A percentile compares a stretch with the other conserved stretches of the same genome.
Conservation (phyloP, 2,888 invertebrate species). For the Nomada fucata region DNA sequence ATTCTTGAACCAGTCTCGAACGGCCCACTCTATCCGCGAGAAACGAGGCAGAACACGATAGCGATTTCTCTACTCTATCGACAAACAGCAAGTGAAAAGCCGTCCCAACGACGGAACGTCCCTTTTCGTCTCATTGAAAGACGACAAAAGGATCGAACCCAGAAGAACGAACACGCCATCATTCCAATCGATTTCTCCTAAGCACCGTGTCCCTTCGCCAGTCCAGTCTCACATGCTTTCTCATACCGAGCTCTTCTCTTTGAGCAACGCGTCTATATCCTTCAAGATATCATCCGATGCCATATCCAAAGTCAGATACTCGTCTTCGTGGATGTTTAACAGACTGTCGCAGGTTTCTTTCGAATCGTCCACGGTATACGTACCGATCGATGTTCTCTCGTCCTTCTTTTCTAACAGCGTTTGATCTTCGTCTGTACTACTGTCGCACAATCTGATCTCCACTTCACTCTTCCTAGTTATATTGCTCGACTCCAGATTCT, state of each 20-base stretch:
- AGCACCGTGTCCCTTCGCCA: conserved; percentile 4
- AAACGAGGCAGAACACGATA: neutral
- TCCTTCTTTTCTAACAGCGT: conserved; percentile 27
- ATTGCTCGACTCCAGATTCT: neutral
- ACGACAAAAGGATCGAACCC: neutral
- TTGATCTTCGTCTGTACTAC: conserved; percentile 76
- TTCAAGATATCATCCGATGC: conserved; percentile 79
- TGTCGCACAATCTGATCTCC: conserved; percentile 79
- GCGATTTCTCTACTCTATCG: neutral
- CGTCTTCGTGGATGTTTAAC: conserved; percentile 71
- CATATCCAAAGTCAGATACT: conserved; percentile 73
- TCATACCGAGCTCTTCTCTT: conserved; percentile 71
- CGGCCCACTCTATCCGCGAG: too few species aligned
- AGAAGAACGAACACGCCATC: neutral
- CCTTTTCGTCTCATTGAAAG: neutral
- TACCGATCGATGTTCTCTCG: conserved; percentile 34
- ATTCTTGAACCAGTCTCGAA: neutral
- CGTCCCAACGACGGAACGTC: neutral
- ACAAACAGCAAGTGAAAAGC: neutral
- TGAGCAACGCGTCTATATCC: conserved; percentile 80
- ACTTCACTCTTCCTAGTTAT: conserved; percentile 64
- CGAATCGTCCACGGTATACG: conserved; percentile 54
- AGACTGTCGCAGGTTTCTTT: conserved; percentile 66
- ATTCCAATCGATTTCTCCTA: conserved; percentile 2
- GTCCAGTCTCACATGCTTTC: neutral